These are phyloP conservation scores for Micromesistius poutassou DNA, from an alignment of 2,797 vertebrate species.

Conservation along the genomic window DNA sequence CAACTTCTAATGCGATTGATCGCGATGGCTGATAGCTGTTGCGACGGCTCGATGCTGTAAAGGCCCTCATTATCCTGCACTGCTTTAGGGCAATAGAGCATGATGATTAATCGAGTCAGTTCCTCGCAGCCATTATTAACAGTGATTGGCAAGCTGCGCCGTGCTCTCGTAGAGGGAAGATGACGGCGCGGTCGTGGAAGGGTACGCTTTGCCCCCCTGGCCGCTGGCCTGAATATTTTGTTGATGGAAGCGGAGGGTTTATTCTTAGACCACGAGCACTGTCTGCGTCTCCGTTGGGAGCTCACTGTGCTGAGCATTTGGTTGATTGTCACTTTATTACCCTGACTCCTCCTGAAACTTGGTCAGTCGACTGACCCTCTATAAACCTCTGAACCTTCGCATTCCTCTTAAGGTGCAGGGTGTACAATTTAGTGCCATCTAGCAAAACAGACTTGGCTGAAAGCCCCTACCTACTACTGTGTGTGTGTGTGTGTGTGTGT, in stretches of 20 bases:
- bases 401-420: background rate
- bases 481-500: no score
- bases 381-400: background rate
- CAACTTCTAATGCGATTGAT: background rate
- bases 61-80: constrained; percentile 14
- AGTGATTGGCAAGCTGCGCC: constrained; percentile 26
- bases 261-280: background rate
- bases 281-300: constrained; percentile 8
- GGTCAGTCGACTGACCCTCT: constrained; percentile 4
- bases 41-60: constrained; percentile 12
- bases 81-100: constrained; percentile 24
- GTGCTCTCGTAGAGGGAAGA: constrained; percentile 1
- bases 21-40: constrained; percentile 1
- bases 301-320: background rate
- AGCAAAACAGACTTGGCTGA: no score
- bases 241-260: background rate
- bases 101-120: constrained; percentile 24
- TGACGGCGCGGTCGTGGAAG: constrained; percentile 18
- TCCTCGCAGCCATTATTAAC: constrained; percentile 12
- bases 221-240: background rate
- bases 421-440: no score
- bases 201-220: background rate
- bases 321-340: constrained; percentile 1
- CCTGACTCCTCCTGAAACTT: background rate
- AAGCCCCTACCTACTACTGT: no score